Percentiles rank a stretch among this genome's conserved stretches.
phyloP scores from a whole-genome alignment of 1,140 invertebrate species.

The Drosophila burlai region DNA sequence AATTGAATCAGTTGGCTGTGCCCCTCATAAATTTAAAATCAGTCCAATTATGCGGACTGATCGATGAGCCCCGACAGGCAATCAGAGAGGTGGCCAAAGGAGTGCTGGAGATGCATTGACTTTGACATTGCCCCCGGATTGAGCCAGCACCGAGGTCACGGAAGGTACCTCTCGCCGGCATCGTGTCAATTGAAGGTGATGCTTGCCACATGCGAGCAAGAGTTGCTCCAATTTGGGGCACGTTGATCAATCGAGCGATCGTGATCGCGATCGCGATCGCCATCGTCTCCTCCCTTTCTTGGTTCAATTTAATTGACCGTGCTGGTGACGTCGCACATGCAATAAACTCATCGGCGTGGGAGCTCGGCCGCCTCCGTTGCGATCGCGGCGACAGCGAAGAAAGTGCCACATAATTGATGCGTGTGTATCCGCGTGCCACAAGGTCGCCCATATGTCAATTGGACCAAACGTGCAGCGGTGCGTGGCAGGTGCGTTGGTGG shows the following conservation, averaged over 20 bases:
- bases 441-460: constrained; percentile 43
- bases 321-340: constrained; percentile 56
- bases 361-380: constrained; percentile 22
- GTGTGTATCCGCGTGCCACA: constrained; percentile 49
- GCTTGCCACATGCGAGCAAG: constrained; percentile 48
- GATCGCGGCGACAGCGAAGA: constrained; percentile 35
- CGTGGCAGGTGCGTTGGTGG: constrained; percentile 44
- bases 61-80: constrained; percentile 14
- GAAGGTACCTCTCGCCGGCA: constrained; percentile 3
- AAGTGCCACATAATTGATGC: constrained; percentile 73
- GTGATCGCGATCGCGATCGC: constrained; percentile 26
- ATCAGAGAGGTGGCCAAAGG: constrained; percentile 2
- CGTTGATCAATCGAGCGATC: constrained; percentile 59
- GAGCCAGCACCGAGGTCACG: constrained; percentile 3
- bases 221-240: constrained; percentile 34
- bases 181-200: constrained; percentile 57
- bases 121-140: constrained; percentile 61
- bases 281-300: constrained; percentile 33
- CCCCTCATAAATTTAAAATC: constrained; percentile 70
- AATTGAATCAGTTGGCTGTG: constrained; percentile 67
- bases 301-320: constrained; percentile 77
- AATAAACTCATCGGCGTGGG: constrained; percentile 61
- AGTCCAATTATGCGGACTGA: constrained; percentile 64
- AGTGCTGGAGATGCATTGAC: constrained; percentile 32
- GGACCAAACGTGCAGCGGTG: constrained; percentile 15